Conservation (phyloP, 1,140 invertebrate species). For the Gryllus bimaculatus region DNA sequence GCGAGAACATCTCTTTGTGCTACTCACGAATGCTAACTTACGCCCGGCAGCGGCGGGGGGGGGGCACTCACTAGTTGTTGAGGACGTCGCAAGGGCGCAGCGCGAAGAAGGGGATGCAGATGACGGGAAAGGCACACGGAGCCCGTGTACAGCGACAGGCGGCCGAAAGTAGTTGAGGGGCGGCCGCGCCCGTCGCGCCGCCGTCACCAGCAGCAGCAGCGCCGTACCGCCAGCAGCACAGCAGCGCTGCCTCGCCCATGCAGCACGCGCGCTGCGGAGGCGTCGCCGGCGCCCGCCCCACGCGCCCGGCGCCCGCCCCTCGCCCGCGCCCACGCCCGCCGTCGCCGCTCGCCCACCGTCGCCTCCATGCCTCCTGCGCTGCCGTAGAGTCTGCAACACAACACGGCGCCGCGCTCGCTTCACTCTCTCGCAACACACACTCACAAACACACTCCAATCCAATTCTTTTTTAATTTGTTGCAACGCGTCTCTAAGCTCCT, state of each 20-base stretch:
- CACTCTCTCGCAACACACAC: no score
- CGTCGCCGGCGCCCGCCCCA: not conserved
- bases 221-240: not conserved
- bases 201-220: not conserved
- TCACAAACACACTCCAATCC: no score
- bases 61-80: conserved; percentile 31
- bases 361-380: not conserved
- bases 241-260: not conserved
- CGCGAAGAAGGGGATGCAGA: conserved; percentile 30
- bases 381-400: no score
- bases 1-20: no score
- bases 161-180: conserved; percentile 30
- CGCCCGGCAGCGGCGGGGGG: no score
- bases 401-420: no score
- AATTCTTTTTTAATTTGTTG: no score
- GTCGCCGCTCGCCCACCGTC: no score
- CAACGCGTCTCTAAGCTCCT: no score
- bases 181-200: not conserved
- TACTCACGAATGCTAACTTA: no score
- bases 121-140: conserved; percentile 24
- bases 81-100: conserved; percentile 29
- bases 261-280: not conserved
- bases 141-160: conserved; percentile 30
- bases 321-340: no score
- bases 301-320: no score